Conservation (phyloP, 2,113 vertebrate genomes). For the Cebidichthys violaceus region DNA sequence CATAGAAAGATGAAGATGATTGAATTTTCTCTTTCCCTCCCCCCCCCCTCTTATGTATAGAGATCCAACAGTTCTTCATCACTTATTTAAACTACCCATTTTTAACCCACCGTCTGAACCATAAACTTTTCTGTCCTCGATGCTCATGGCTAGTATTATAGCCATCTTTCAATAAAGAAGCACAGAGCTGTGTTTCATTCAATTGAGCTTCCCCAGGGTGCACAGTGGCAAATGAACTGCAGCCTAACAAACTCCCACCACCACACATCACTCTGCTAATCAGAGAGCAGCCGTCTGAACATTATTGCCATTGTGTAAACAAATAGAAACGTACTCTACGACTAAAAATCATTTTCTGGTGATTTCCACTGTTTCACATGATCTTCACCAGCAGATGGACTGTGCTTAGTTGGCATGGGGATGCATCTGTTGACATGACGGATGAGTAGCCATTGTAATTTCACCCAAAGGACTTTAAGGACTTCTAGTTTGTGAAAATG, state of each 20-base stretch:
- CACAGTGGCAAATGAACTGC: constrained; percentile 72
- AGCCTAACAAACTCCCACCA: constrained; percentile 73
- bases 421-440: not conserved
- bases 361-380: not conserved
- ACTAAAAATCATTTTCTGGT: not conserved
- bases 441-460: not conserved
- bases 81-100: not conserved
- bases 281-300: constrained; percentile 62
- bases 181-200: constrained; percentile 66
- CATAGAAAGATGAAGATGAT: constrained; percentile 18
- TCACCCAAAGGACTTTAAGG: not conserved
- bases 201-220: constrained; percentile 72
- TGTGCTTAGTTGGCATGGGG: not conserved
- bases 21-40: not conserved
- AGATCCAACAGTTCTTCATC: not conserved
- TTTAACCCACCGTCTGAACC: constrained; percentile 19
- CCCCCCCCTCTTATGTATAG: no score
- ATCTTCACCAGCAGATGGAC: not conserved
- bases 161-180: constrained; percentile 56
- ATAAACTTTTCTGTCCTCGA: constrained; percentile 9
- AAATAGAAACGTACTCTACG: constrained; percentile 3
- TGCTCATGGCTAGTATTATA: constrained; percentile 46
- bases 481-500: not conserved
- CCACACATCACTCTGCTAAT: constrained; percentile 75
- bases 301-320: not conserved